Evolutionary conservation across 2,113 vertebrate species (phyloP), one percentile per base, ranked within the genome.

Genomic region (Lathamus discolor): DNA sequence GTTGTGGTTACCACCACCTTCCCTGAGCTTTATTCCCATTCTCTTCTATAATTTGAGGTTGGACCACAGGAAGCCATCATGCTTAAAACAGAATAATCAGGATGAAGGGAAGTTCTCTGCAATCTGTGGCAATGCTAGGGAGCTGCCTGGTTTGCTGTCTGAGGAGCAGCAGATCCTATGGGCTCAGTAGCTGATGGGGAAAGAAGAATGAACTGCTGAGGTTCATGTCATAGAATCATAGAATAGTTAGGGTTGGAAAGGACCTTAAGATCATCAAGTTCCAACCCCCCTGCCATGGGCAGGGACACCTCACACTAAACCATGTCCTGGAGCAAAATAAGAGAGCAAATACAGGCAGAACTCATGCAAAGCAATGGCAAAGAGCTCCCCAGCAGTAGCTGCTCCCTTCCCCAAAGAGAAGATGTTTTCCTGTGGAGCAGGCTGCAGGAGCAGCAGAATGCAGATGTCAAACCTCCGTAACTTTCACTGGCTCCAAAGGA

Each of bases 391-490:
- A 27, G 55, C 83, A 68, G 88, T 17, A 79, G 81, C 66, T 82
- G 44, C 54, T 91, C 39, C 41, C 66, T 84, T 83, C 39, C 67
- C 74, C 62, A 41, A 4, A 28, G 24, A 39, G 81, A 55, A 37
- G 20, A 15, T 6, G 3, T 55, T 92, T 69, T 43, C 31, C 48
- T 46, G 52, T 23, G 27, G 76, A 74, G 63, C 22, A 64, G 28
- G 41, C 70, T 67, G 25, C 74, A 91, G 54, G 22, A 61, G 37
- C 35, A 20, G 70, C 43, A 22, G 83, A 72, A 51, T 4, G 35
- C 70, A 68, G 92, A 63, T 68, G 93, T 73, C 90, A 93, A 95
- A 89, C 27, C 48, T 6, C 87, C 75, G 79, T 23, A 90, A 59
- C 92, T 54, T 62, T 28, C 75, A 17, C 39, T 20, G 64, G 72